phyloP scores from a whole-genome alignment of 2,797 vertebrate genomes.

The Phrynocephalus guinanensis region DNA sequence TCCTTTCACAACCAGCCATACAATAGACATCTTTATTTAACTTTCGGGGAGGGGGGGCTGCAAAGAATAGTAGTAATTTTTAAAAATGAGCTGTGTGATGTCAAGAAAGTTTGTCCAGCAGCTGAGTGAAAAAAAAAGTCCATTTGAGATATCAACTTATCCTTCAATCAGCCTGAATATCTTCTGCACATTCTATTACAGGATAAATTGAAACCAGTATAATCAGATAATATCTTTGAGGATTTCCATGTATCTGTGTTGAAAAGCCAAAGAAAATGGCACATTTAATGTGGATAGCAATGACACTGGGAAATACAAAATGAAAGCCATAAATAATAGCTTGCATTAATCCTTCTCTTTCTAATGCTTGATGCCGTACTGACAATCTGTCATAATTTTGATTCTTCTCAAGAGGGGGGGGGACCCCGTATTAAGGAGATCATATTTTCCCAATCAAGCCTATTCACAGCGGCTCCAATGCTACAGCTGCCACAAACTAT shows the following conservation, averaged over 20 bases:
- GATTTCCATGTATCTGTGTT: constrained; percentile 63
- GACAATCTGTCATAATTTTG: constrained; percentile 47
- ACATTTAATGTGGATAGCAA: constrained; percentile 61
- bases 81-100: neutral
- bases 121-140: neutral
- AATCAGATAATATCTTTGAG: constrained; percentile 65
- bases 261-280: constrained; percentile 65
- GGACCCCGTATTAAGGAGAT: neutral
- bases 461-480: neutral
- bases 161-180: neutral
- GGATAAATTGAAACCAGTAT: constrained; percentile 42
- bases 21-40: neutral
- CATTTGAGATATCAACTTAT: neutral
- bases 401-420: neutral
- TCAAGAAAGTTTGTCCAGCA: neutral
- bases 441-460: neutral
- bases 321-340: constrained; percentile 63
- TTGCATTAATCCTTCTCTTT: constrained; percentile 46
- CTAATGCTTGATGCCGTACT: constrained; percentile 53
- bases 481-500: neutral
- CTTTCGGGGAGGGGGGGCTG: neutral
- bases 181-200: neutral
- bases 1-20: neutral
- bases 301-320: constrained; percentile 55
- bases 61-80: neutral